Conservation (phyloP, 2,113 vertebrate genomes). For the Chaetura pelagica region DNA sequence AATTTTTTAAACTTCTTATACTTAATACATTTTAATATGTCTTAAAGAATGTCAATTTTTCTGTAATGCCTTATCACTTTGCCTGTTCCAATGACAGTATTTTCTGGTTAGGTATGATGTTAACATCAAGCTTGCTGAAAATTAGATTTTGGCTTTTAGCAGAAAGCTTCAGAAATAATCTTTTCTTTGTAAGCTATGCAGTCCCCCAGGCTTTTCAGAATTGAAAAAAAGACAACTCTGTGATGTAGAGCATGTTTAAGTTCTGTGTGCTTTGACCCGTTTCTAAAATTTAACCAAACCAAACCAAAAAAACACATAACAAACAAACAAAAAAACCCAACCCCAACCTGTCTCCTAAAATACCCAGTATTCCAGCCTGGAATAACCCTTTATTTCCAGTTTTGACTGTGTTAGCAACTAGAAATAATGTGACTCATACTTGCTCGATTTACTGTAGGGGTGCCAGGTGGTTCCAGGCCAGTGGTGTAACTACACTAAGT, state of each 20-base stretch:
- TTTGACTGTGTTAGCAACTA: neutral
- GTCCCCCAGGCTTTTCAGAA: slow-evolving; percentile 42
- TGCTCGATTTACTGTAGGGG: neutral
- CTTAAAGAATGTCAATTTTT: slow-evolving; percentile 21
- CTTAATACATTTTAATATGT: slow-evolving; percentile 50
- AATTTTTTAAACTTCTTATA: slow-evolving; percentile 35
- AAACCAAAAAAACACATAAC: neutral
- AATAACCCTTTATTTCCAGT: neutral
- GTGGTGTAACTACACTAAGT: neutral
- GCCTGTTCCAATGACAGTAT: slow-evolving; percentile 32
- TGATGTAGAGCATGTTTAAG: slow-evolving; percentile 10
- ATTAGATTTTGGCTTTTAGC: slow-evolving; percentile 49
- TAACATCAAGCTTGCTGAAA: slow-evolving; percentile 54
- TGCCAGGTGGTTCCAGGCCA: neutral
- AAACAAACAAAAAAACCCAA: neutral
- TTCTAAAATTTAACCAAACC: neutral
- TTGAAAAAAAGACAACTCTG: neutral
- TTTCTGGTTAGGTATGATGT: slow-evolving; percentile 50
- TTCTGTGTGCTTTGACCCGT: neutral
- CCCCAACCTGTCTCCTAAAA: neutral
- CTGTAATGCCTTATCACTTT: slow-evolving; percentile 36
- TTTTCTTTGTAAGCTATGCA: slow-evolving; percentile 36
- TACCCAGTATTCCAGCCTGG: neutral
- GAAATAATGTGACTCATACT: neutral
- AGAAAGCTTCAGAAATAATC: slow-evolving; percentile 45